A percentile compares a stretch with the other conserved stretches of the same genome.
Evolutionary conservation across 92 coral and sea anemone genomes (phyloP).

Genomic region (Umimayanthus chanpuru): DNA sequence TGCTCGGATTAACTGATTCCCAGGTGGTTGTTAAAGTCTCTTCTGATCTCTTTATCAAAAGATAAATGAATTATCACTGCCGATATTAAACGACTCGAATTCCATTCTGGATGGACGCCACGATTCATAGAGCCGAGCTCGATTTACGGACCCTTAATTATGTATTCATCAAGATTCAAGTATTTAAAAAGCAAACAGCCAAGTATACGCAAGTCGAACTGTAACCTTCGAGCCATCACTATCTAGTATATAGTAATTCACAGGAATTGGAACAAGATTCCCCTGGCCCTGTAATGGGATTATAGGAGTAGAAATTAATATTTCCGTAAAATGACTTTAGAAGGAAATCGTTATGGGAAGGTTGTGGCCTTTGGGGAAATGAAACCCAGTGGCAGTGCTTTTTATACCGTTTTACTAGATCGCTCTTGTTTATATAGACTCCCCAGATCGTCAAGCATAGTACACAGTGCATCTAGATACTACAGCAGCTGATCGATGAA

Average conservation of each 20-base stretch:
- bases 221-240: background rate
- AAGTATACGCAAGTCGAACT: background rate
- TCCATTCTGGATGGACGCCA: background rate
- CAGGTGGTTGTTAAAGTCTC: background rate
- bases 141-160: background rate
- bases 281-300: background rate
- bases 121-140: background rate
- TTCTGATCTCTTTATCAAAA: conserved; percentile 12
- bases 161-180: conserved; percentile 3
- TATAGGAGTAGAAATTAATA: conserved; percentile 13
- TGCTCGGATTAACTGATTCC: background rate
- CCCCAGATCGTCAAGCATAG: background rate
- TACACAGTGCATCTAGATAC: background rate
- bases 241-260: background rate
- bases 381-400: background rate
- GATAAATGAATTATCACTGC: background rate
- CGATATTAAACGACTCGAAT: background rate
- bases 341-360: conserved; percentile 29
- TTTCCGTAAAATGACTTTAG: conserved; percentile 28
- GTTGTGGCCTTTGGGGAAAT: conserved; percentile 6
- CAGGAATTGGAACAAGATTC: background rate
- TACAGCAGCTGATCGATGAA: background rate
- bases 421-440: background rate
- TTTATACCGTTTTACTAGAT: background rate
- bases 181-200: conserved; percentile 27